These are phyloP conservation scores for Galerucella calmariensis DNA, from an alignment of 2,888 invertebrate species.

Conservation along the genomic window DNA sequence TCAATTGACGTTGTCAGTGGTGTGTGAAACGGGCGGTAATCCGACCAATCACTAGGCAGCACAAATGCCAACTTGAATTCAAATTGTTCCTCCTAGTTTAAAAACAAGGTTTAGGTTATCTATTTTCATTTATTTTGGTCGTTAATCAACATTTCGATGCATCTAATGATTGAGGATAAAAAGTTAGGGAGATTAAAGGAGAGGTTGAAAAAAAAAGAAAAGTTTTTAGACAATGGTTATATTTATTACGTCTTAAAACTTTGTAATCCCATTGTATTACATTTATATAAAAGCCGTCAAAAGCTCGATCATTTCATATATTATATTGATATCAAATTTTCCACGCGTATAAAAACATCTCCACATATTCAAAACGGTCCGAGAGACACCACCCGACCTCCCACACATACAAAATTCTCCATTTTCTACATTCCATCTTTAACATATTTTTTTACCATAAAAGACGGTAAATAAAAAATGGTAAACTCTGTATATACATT, in stretches of 20 bases:
- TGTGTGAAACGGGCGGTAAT: too few relatives aligned
- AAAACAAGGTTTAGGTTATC: too few relatives aligned
- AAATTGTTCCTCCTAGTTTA: too few relatives aligned
- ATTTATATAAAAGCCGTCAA: conserved; percentile 66
- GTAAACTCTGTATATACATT: conserved; percentile 29
- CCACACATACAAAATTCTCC: conserved; percentile 7
- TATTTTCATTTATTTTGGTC: too few relatives aligned
- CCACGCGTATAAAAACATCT: conserved; percentile 64
- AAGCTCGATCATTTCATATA: conserved; percentile 66
- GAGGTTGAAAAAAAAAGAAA: conserved; percentile 48
- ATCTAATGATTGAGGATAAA: too few relatives aligned
- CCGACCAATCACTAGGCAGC: too few relatives aligned
- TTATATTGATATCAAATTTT: conserved; percentile 64
- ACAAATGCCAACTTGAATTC: too few relatives aligned
- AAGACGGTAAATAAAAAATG: conserved; percentile 4
- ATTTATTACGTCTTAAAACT: conserved; percentile 66
- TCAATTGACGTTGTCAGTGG: too few relatives aligned
- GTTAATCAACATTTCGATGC: too few relatives aligned
- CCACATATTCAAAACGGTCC: conserved; percentile 57
- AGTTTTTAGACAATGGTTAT: conserved; percentile 63
- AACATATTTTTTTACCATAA: not conserved
- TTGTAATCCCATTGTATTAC: conserved; percentile 66
- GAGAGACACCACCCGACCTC: conserved; percentile 35
- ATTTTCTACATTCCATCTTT: conserved; percentile 21
- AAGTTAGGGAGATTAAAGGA: not conserved